Conservation (phyloP, 2,113 vertebrate genomes). For the Nibea albiflora region DNA sequence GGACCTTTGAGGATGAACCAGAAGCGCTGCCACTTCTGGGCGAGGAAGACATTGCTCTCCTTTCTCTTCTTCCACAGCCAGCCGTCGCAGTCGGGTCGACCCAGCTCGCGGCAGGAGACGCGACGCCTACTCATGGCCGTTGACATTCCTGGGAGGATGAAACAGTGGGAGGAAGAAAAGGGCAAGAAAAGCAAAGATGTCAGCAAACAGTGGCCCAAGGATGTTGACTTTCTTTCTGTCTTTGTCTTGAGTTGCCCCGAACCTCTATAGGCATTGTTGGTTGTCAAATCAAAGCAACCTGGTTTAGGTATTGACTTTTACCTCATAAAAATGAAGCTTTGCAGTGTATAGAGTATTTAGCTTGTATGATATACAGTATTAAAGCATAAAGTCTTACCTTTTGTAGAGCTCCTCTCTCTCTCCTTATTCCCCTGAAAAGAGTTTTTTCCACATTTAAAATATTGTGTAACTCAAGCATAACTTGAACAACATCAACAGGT, state of each 20-base stretch:
- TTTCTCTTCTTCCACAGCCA: conserved; percentile 95
- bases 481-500: background rate
- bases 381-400: conserved; percentile 74
- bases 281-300: background rate
- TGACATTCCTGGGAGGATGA: conserved; percentile 66
- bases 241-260: background rate
- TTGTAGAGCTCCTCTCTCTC: conserved; percentile 72
- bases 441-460: conserved; percentile 1
- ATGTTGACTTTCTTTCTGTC: background rate
- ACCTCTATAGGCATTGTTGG: background rate
- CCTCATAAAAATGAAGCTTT: background rate
- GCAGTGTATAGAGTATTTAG: background rate
- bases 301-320: background rate
- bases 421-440: conserved; percentile 77
- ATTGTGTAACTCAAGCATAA: background rate
- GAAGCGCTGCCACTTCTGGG: conserved; percentile 98
- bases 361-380: background rate
- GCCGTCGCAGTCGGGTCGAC: conserved; percentile 91
- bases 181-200: background rate
- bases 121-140: conserved; percentile 89
- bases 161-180: background rate
- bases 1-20: conserved; percentile 95
- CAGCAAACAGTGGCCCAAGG: background rate
- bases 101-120: conserved; percentile 93
- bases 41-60: conserved; percentile 87